These are phyloP conservation scores for Oscheius sp. DNA, from an alignment of 2,888 invertebrate species.

Conservation along the genomic window DNA sequence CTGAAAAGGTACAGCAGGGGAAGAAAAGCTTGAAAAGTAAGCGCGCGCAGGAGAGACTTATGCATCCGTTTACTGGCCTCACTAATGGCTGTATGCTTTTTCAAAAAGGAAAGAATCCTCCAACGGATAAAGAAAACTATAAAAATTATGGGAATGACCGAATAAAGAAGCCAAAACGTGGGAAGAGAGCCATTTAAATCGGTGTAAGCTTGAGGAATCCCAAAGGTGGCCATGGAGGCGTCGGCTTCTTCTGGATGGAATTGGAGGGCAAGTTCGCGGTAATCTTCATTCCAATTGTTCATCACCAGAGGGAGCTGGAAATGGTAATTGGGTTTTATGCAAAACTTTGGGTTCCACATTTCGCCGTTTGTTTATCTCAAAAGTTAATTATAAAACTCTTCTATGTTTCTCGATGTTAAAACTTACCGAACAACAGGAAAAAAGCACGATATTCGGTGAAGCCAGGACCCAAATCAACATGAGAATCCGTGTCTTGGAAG, in stretches of 20 bases:
- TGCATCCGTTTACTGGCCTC: background rate
- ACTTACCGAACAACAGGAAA: background rate
- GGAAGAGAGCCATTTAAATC: background rate
- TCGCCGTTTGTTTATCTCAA: no score
- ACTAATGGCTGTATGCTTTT: background rate
- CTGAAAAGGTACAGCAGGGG: constrained; percentile 3
- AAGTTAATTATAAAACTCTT: no score
- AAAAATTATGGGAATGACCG: constrained; percentile 2
- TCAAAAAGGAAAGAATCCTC: background rate
- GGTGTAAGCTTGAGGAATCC: background rate
- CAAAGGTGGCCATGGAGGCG: background rate
- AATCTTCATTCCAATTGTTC: background rate
- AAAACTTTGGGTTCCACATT: no score
- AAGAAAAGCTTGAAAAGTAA: constrained; percentile 4
- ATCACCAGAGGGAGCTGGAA: no score
- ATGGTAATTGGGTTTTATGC: no score
- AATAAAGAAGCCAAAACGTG: background rate
- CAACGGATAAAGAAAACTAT: background rate
- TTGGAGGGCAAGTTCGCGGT: background rate
- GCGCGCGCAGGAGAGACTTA: background rate
- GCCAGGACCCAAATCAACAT: background rate
- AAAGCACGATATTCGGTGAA: background rate
- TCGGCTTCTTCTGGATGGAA: constrained; percentile 16
- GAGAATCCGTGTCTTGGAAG: background rate
- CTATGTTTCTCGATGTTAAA: no score